These are phyloP conservation scores for Coendou prehensilis DNA, from an alignment of 2,797 vertebrate species.

Conservation along the genomic window DNA sequence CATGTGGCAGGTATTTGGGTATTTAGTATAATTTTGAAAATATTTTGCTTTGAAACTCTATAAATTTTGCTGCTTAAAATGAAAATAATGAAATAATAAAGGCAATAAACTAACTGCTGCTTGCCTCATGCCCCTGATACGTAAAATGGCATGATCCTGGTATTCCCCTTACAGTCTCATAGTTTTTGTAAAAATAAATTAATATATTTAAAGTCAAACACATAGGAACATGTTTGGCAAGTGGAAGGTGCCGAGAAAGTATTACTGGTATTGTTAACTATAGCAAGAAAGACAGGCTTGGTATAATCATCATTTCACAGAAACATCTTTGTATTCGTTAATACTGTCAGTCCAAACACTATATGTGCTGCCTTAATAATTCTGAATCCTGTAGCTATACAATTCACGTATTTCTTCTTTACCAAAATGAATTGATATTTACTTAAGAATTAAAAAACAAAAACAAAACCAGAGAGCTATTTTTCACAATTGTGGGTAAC, in stretches of 20 bases:
- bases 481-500: background rate
- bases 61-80: constrained; percentile 46
- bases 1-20: background rate
- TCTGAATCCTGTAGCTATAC: background rate
- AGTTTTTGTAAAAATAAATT: background rate
- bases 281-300: background rate
- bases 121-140: background rate
- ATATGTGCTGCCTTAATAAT: background rate
- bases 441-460: background rate
- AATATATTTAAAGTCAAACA: background rate
- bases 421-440: constrained; percentile 22
- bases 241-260: background rate
- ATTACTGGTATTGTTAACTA: background rate
- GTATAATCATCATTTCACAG: background rate
- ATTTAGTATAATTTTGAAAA: background rate
- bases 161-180: background rate
- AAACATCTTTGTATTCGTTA: background rate
- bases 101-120: background rate
- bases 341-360: background rate
- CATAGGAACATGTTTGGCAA: background rate
- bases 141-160: background rate
- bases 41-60: constrained; percentile 31
- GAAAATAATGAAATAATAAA: constrained; percentile 10
- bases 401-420: constrained; percentile 16
- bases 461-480: background rate